Evolutionary conservation across 2,113 vertebrate species (phyloP), one percentile per base, ranked within the genome.

Genomic region (Echinops telfairi): DNA sequence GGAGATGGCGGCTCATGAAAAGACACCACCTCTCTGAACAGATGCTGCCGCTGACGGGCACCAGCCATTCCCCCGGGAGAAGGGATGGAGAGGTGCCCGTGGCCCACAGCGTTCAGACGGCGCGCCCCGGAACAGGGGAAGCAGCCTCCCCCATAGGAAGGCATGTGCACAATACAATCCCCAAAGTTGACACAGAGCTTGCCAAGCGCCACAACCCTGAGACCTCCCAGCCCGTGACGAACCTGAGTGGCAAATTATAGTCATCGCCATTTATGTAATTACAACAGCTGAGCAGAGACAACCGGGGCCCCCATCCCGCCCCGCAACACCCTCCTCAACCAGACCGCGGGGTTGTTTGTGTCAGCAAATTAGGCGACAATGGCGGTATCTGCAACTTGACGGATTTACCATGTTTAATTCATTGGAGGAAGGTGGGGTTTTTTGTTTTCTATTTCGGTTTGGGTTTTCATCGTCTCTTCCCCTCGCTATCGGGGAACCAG

Each of bases 31-130:
- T 53, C 10, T 53, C 5, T 53, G 47, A 14, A 53, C 10, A 9
- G 47, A 53, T 53, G 47, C 9, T 10, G 12, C 47, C 47, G 10
- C 1, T 0, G 36, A 23, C 1, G 0, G 3, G 43, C n/a, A 20
- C 6, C 29, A 7, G 36, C 36, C 33, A 4, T 10, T 57, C 58
- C 66, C 6, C 11, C 47, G 47, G 0, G 73, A 60, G 43, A n/a
- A 53, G 16, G 68, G n/a, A 53, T 43, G 6, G 66, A 31, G 5
- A 11, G 38, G 16, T 7, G 60, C 25, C 80, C 31, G 7, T 0
- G 22, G 16, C 57, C 11, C 0, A 25, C 2, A 8, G 6, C 3
- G 0, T 11, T 2, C 9, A 14, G 40, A 7, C 0, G 2, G 23
- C 73, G 38, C 4, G 3, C 29, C 31, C 88, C 0, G 0, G 64